Percentiles rank a stretch among this genome's conserved stretches.
phyloP scores from a whole-genome alignment of 2,888 invertebrate genomes.

The Leptothorax acervorum region DNA sequence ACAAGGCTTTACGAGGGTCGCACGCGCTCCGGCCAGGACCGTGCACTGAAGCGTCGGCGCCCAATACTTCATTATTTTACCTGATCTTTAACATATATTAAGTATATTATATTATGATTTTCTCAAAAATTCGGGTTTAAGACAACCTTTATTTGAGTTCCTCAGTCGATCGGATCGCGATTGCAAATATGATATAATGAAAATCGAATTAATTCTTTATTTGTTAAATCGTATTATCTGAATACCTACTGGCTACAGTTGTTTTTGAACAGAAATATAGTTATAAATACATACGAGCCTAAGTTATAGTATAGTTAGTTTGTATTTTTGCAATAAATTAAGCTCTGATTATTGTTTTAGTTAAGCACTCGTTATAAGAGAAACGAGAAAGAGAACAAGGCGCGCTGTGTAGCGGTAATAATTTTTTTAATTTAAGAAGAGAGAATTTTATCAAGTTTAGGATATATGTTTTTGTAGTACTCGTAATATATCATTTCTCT shows the following conservation, averaged over 20 bases:
- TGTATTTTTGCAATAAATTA: conserved; percentile 3
- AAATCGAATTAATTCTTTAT: background rate
- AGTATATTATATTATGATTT: no score
- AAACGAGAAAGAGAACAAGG: background rate
- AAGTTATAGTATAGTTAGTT: background rate
- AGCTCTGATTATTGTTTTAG: background rate
- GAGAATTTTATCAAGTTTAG: background rate
- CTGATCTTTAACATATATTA: no score
- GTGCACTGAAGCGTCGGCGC: no score
- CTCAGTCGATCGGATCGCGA: background rate
- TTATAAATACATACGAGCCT: background rate
- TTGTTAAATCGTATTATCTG: background rate
- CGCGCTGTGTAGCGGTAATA: background rate
- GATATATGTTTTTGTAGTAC: background rate
- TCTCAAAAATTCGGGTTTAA: no score
- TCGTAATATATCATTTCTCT: no score
- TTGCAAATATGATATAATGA: background rate
- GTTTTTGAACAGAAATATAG: background rate
- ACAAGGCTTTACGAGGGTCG: no score
- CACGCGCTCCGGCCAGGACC: no score
- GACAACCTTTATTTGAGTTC: background rate
- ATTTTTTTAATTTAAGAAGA: background rate
- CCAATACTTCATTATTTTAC: no score
- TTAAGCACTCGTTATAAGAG: background rate
- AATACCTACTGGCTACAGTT: background rate